Evolutionary conservation across 2,113 vertebrate species (phyloP), one percentile per base, ranked within the genome.

Genomic region (Heterotis niloticus): DNA sequence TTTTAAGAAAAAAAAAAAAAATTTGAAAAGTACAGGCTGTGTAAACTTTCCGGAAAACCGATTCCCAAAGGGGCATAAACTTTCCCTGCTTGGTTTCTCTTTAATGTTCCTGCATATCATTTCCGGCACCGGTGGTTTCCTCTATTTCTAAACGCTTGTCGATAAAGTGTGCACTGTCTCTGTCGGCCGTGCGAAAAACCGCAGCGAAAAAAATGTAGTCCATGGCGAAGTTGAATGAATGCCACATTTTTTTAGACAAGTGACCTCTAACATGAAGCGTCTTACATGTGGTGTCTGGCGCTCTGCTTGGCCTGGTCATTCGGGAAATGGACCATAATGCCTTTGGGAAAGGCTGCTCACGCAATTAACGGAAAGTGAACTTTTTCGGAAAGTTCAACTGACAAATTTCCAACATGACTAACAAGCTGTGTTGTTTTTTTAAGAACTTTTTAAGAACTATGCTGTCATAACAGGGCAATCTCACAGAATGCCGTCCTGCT

Each of bases 241-340:
- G 83, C 84, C 83, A 88, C 87, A 84, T 91, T 90, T 86, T 89
- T 81, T 80, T 79, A n/a, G 83, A 82, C 80, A 80, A 86, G 85
- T 89, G 85, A 88, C 82, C 87, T 88, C 85, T 88, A 86, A 76
- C 87, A 85, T 87, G 88, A 85, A 88, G 59, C 64, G 72, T 70
- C 85, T 89, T 92, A 88, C 81, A 87, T 90, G 91, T 88, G 90
- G 89, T 90, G 87, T 78, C 80, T 88, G 87, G 89, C 83, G 86
- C 81, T 82, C 54, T n/a, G 79, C 87, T 88, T 86, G 88, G 88
- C 83, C 82, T 76, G 85, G 74, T 82, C 78, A 75, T 34, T 44
- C 7, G 34, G 67, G 75, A 76, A 60, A 80, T 66, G 64, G 86
- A 80, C 80, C 20, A 34, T 82, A 74, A 83, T 83, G 78, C 84